phyloP scores from a whole-genome alignment of 2,888 invertebrate species.

The Leptinotarsa tumamoca region DNA sequence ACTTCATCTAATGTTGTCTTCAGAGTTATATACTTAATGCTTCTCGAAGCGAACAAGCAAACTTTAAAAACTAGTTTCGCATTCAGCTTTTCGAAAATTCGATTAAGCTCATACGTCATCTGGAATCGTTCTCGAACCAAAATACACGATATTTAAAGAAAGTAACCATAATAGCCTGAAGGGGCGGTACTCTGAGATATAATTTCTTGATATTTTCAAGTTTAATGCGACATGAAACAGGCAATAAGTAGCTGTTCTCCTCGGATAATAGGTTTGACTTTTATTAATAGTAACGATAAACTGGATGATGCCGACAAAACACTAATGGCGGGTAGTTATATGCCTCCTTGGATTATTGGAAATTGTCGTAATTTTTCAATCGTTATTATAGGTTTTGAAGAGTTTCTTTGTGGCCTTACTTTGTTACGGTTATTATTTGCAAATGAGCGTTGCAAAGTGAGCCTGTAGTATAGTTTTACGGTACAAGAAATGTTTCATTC shows the following conservation, averaged over 20 bases:
- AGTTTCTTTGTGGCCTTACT: not conserved
- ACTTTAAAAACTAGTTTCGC: too few species aligned
- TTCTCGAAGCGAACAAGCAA: too few species aligned
- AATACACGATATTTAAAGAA: not conserved
- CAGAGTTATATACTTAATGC: too few species aligned
- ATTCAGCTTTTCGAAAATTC: too few species aligned
- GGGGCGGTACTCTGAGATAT: conserved; percentile 11
- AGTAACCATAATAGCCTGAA: conserved; percentile 23
- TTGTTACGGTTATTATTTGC: not conserved
- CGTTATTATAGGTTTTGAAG: not conserved
- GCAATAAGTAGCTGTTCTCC: conserved; percentile 23
- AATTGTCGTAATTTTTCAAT: not conserved
- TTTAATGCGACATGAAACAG: conserved; percentile 23
- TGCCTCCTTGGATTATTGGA: conserved; percentile 7
- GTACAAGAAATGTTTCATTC: too few species aligned
- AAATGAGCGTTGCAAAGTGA: too few species aligned
- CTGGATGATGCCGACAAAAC: conserved; percentile 18
- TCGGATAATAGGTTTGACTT: conserved; percentile 26
- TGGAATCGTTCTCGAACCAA: too few species aligned
- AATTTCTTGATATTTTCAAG: conserved; percentile 17
- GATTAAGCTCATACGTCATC: too few species aligned
- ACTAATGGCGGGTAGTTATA: conserved; percentile 16
- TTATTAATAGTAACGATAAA: conserved; percentile 26
- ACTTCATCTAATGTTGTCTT: too few species aligned
- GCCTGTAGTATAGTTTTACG: too few species aligned